Evolutionary conservation across 92 coral and sea anemone species (phyloP).

Genomic region (Porites lobata): DNA sequence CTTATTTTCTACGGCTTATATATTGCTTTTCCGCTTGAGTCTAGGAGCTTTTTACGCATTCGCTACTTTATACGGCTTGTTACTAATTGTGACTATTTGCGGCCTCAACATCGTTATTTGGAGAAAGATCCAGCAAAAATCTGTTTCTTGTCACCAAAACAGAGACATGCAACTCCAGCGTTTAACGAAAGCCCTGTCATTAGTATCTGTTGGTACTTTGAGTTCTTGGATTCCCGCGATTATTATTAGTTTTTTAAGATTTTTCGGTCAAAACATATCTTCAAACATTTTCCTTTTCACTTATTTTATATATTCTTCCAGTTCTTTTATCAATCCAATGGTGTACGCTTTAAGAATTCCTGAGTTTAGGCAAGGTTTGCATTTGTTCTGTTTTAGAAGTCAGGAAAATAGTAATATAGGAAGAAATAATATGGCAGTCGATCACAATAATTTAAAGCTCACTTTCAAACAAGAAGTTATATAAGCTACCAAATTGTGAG

Average conservation of each 20-base stretch:
- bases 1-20: neutral
- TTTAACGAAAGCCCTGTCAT: neutral
- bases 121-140: neutral
- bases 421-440: neutral
- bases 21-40: neutral
- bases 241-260: neutral
- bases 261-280: neutral
- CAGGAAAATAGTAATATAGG: neutral
- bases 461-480: neutral
- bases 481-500: neutral
- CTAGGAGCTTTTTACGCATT: neutral
- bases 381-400: neutral
- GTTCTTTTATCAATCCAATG: conserved; percentile 4
- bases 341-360: conserved; percentile 21
- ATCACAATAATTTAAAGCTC: neutral
- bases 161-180: neutral
- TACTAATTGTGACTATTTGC: neutral
- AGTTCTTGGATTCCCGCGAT: neutral
- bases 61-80: neutral
- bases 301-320: neutral
- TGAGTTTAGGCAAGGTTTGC: neutral
- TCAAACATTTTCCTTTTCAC: too few species aligned
- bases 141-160: neutral
- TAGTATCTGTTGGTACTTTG: neutral
- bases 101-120: neutral